phyloP scores from a whole-genome alignment of 2,888 invertebrate genomes.

The Sthenelais limicola region DNA sequence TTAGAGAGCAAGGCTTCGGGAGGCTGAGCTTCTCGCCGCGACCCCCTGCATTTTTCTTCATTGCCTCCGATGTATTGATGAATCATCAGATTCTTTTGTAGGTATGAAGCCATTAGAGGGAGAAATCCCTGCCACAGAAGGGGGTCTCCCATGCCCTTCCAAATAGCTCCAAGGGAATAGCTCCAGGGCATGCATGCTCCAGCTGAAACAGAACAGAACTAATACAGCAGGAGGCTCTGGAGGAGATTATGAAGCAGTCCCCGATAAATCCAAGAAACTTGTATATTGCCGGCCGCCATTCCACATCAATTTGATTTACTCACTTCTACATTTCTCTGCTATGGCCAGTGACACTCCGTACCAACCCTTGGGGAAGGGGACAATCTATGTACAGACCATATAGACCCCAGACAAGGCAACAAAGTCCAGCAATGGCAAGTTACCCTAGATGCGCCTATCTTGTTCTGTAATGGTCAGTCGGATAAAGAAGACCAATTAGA shows the following conservation, averaged over 20 bases:
- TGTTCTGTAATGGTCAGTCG: no score
- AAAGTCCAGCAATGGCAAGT: no score
- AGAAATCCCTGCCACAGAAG: constrained; percentile 1
- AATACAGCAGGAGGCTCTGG: constrained; percentile 3
- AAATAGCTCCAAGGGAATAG: constrained; percentile 8
- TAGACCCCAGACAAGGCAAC: no score
- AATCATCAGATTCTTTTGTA: constrained; percentile 35
- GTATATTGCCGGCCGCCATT: background rate
- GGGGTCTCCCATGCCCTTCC: constrained; percentile 7
- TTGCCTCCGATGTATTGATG: constrained; percentile 31
- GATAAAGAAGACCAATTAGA: no score
- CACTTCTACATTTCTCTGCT: no score
- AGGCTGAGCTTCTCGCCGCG: no score
- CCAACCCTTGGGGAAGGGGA: no score
- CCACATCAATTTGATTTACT: constrained; percentile 3
- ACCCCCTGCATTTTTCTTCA: constrained; percentile 29
- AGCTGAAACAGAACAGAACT: constrained; percentile 33
- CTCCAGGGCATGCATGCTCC: constrained; percentile 2
- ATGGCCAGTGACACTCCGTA: no score
- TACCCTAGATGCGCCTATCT: no score
- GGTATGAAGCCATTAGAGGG: constrained; percentile 20
- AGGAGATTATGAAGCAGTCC: background rate
- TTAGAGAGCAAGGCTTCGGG: no score
- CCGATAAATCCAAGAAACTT: background rate
- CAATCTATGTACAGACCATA: no score